Evolutionary conservation across 2,113 vertebrate species (phyloP), one percentile per base, ranked within the genome.

Genomic region (Papio anubis): DNA sequence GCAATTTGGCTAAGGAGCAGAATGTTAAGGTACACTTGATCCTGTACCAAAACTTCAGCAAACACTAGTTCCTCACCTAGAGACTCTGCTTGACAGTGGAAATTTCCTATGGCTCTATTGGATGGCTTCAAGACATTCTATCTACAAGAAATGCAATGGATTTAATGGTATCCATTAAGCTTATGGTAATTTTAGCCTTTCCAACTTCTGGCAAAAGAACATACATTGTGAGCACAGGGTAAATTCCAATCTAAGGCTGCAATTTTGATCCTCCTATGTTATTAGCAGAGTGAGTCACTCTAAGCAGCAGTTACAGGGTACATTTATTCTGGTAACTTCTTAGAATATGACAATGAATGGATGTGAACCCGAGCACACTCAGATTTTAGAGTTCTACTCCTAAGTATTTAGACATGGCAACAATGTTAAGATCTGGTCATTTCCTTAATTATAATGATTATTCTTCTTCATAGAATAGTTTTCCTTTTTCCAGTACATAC

Each of bases 171-270:
- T 13, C 57, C 52, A 66, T 93, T 92, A 91, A 94, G 30, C 52
- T 55, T 50, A 72, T 93, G 92, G 25, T 96, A 96, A 95, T 92
- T 96, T 96, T 94, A 95, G 89, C 73, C 59, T 97, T 97, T 97
- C 73, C 68, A 75, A 57, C 38, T 88, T 82, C 87, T 87, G 13
- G 48, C 83, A 94, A 92, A 82, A 95, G 96, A 90, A 83, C 40
- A 45, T 50, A 75, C 59, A 83, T 48, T 90, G 59, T 73, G 55
- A 84, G 20, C 20, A 93, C 25, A 94, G 68, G 61, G 40, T 80
- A 92, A 96, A 86, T 95, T 92, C 45, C 75, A 87, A 27, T 35
- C 61, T 48, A 83, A 82, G 40, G 14, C 23, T 94, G 27, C 38
- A 88, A 43, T 88, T 97, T 96, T 87, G 90, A 92, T 75, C 38